Evolutionary conservation across 2,113 vertebrate species (phyloP).

Genomic region (Lophura nycthemera): DNA sequence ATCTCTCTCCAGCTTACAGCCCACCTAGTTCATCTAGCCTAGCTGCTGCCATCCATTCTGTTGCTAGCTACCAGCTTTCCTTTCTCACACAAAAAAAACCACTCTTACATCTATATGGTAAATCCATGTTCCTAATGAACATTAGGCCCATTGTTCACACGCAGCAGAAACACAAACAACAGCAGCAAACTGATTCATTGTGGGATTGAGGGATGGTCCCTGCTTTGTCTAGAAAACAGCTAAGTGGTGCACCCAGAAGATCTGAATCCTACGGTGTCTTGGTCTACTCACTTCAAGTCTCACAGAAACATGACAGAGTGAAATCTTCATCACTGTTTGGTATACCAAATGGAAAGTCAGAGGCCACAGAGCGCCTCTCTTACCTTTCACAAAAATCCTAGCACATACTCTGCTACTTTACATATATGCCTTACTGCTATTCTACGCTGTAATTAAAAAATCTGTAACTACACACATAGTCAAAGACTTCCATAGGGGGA

Average conservation of each 20-base stretch:
- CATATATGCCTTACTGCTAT: background rate
- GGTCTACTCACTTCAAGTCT: background rate
- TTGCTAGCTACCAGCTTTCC: background rate
- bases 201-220: background rate
- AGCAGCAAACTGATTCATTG: background rate
- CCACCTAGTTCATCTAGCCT: background rate
- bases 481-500: background rate
- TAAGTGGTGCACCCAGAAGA: background rate
- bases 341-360: background rate
- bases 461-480: background rate
- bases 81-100: background rate
- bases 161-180: background rate
- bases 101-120: background rate
- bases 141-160: background rate
- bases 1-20: background rate
- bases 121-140: background rate
- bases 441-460: background rate
- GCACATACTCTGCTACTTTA: background rate
- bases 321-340: background rate
- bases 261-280: background rate
- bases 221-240: background rate
- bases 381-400: constrained; percentile 3
- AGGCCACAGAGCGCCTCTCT: background rate
- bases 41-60: background rate
- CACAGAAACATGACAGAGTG: background rate